Base-by-base conservation (phyloP, 2,888 invertebrate species). In the Thymelicus lineola region DNA sequence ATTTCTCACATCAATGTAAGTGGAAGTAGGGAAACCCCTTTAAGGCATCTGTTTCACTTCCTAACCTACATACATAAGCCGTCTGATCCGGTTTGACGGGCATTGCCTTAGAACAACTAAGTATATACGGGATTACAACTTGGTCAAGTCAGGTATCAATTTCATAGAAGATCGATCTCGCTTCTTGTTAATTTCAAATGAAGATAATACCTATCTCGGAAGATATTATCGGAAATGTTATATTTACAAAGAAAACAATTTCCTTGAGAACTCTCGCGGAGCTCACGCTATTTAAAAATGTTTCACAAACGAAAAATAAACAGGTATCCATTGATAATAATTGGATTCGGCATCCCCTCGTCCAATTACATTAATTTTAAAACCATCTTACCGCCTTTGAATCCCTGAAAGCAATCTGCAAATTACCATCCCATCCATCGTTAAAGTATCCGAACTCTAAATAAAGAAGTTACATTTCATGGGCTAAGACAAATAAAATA, bases 401-500 rank as follows among this genome's bases (percentile, higher is more conserved):
- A 63, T 63, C 35, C n/a, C 35, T 50, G 50, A 36, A 63, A 48
- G 48, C 62, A 63, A 63, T 63, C 62, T 35, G 36, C 36, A 63
- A 50, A 63, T 63, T 63, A 50, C 48, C 50, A 35, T 50, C 50
- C 50, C n/a, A 50, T 63, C 62, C 50, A 63, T 63, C 46, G 62
- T 15, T 48, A 48, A 63, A 63, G 36, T 50, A 50, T 48, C 35
- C 62, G 50, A 50, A 46, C 35, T 50, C 62, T 15, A 48, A 48
- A 63, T 63, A 63, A 63, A 63, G 62, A 63, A 63, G 62, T 63
- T 36, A 63, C 62, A 63, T 63, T 63, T 63, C 48, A 65, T 57
- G 57, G 65, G 53, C 35, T 66, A 58, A 66, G 58, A 66, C 58
- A 66, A 66, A 66, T 66, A 66, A 66, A 58, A 66, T 58, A 58